A percentile compares a stretch with the other conserved stretches of the same genome.
Evolutionary conservation across 35 echinoderm and acorn worm species (phyloP).

Genomic region (Anneissia japonica): DNA sequence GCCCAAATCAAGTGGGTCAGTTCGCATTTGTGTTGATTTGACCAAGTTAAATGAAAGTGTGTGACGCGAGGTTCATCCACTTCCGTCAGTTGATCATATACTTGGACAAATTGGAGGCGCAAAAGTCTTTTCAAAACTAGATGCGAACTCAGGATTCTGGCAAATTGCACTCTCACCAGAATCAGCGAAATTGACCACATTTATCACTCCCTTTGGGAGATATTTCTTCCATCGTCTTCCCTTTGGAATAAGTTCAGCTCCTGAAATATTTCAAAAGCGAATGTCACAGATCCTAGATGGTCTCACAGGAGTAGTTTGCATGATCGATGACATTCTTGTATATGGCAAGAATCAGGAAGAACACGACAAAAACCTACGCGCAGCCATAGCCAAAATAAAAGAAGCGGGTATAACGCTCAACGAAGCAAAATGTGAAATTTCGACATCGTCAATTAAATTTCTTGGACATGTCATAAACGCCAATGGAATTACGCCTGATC

Average conservation of each 20-base stretch:
- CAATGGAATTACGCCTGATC: neutral
- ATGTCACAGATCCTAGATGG: conserved; percentile 33
- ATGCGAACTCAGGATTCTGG: neutral
- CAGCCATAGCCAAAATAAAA: neutral
- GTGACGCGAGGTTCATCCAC: neutral
- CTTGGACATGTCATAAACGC: neutral
- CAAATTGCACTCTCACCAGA: neutral
- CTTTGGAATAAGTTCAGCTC: conserved; percentile 40
- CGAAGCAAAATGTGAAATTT: conserved; percentile 20
- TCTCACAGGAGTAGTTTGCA: conserved; percentile 7
- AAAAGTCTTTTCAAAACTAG: conserved; percentile 8
- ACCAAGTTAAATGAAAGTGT: conserved; percentile 26
- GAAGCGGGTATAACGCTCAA: conserved; percentile 23
- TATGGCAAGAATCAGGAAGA: conserved; percentile 3
- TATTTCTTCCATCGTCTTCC: conserved; percentile 27
- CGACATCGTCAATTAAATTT: conserved; percentile 25
- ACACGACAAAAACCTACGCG: neutral
- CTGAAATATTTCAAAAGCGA: conserved; percentile 17
- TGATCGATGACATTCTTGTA: conserved; percentile 47
- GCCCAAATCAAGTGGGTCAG: neutral
- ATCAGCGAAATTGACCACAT: neutral
- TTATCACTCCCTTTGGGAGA: conserved; percentile 30
- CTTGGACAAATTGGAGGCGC: neutral
- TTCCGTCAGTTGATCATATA: neutral
- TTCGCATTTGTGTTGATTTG: conserved; percentile 25